Base-by-base conservation (phyloP, 2,888 invertebrate species). In the Drosophila merina region DNA sequence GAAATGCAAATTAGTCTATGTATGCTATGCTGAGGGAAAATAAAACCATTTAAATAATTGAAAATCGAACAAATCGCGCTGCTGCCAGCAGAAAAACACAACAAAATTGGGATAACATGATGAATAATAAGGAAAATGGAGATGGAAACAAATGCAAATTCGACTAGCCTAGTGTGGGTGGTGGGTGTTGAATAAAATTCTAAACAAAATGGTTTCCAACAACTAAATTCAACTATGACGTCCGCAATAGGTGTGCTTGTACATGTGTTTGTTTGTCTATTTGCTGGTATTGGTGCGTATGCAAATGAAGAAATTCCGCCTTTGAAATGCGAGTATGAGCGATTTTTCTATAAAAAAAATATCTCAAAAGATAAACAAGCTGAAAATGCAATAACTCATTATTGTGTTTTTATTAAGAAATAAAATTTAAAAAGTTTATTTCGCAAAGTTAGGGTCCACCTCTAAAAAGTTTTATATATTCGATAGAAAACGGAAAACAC, bases 41-140 rank as follows among this genome's bases (percentile, higher is more conserved):
- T 82, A 80, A 85, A 85, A 86, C 87, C 87, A 88, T 86, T 88
- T 78, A 86, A 85, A 88, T 85, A 85, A 88, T 85, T 86, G 87
- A 86, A 85, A 84, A 87, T 88, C 85, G 87, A 88, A 86, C 70
- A 85, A 85, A 81, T 81, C 79, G 79, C 72, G 59, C 42, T 51
- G 49, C 58, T 52, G 48, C 31, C 25, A 56, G 57, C 62, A 49
- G 55, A 66, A 78, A 68, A 59, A 52, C 68, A 67, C 20, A 68
- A 73, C 45, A 48, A 25, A 48, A 60, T 42, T 31, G 45, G 42
- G 48, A 63, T 55, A 36, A 8, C 10, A 47, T 42, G 62, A 50
- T 45, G 30, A 59, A 14, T 42, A 74, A 56, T 69, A 62, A 63
- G 57, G 33, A 56, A 38, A 72, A 71, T 56, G 52, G 42, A 52